Evolutionary conservation across 2,113 vertebrate genomes (phyloP).

Genomic region (Hemicordylus capensis): DNA sequence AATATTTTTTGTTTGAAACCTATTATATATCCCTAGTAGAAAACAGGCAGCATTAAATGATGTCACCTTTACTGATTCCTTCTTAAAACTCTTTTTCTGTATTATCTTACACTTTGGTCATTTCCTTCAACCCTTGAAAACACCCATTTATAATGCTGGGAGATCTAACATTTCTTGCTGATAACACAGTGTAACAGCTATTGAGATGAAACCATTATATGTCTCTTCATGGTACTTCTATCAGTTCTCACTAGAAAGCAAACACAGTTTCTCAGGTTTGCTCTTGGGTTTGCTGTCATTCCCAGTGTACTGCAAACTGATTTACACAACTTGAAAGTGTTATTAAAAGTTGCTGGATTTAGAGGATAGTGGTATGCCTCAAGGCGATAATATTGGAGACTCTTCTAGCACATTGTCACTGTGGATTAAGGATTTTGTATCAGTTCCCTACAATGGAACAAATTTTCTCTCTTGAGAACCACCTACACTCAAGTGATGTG

Average conservation of each 20-base stretch:
- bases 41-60: not conserved
- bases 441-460: not conserved
- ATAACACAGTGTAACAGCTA: not conserved
- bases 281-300: not conserved
- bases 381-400: not conserved
- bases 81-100: not conserved
- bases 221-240: not conserved
- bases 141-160: not conserved
- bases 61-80: not conserved
- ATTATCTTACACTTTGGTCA: not conserved
- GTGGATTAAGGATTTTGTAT: conserved; percentile 15
- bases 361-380: not conserved
- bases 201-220: not conserved
- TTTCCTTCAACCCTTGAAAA: not conserved
- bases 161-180: not conserved
- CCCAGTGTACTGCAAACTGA: not conserved
- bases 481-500: not conserved
- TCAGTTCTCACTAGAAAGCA: not conserved
- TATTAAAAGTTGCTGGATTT: not conserved
- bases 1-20: not conserved
- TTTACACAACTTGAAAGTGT: conserved; percentile 10
- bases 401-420: not conserved
- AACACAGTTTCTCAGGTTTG: not conserved
- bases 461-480: not conserved
- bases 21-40: not conserved